Percentiles rank a stretch among this genome's conserved stretches.
Conservation (phyloP, 1,140 invertebrate species). For the Carposina sasakii region DNA sequence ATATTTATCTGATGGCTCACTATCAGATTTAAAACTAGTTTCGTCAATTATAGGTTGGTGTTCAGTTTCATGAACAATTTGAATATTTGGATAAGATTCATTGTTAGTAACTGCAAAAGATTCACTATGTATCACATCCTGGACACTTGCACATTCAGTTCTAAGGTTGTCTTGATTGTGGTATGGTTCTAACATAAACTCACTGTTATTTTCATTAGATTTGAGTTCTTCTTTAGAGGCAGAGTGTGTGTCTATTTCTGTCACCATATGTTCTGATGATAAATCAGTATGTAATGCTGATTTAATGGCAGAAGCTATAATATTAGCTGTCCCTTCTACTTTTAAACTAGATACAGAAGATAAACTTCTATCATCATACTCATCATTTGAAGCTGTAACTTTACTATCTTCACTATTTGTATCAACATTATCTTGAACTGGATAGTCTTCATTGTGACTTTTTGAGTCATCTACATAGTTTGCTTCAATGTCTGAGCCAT, state of each 20-base stretch:
- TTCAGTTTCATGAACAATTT: conserved; percentile 15
- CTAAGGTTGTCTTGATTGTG: conserved; percentile 24
- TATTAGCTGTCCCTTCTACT: conserved; percentile 53
- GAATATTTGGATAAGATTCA: conserved; percentile 32
- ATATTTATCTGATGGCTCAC: conserved; percentile 33
- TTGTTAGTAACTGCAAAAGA: conserved; percentile 19
- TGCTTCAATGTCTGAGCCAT: conserved; percentile 45
- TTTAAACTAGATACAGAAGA: conserved; percentile 61
- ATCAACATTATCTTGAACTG: conserved; percentile 47
- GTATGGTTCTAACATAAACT: conserved; percentile 24
- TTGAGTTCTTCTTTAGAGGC: conserved; percentile 28
- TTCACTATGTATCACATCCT: conserved; percentile 21
- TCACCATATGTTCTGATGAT: conserved; percentile 31
- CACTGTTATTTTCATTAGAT: conserved; percentile 28
- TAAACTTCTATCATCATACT: conserved; percentile 63
- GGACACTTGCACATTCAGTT: conserved; percentile 15
- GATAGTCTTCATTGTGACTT: conserved; percentile 45
- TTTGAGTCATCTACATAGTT: conserved; percentile 45
- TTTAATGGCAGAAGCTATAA: no score
- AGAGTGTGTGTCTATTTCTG: no score
- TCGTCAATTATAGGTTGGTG: no score
- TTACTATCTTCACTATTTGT: conserved; percentile 66
- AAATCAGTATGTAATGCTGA: conserved; percentile 27
- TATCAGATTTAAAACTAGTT: conserved; percentile 26
- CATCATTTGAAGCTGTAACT: conserved; percentile 56